Percentiles rank a stretch among this genome's conserved stretches.
phyloP scores from a whole-genome alignment of 2,113 vertebrate species.

The Pterophyllum scalare region DNA sequence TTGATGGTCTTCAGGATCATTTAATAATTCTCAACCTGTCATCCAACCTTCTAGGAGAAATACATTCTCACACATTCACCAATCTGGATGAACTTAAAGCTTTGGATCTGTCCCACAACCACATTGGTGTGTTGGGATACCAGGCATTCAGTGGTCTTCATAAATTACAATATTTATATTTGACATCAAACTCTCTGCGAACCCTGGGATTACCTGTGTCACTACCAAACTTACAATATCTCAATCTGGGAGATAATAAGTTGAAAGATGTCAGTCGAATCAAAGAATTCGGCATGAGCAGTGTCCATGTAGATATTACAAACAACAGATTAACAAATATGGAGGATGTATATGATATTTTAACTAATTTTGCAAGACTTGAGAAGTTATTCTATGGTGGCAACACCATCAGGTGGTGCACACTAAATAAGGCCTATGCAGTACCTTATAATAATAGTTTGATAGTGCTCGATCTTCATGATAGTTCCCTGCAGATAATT shows the following conservation, averaged over 20 bases:
- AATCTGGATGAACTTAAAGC: conserved; percentile 69
- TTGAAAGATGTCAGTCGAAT: conserved; percentile 52
- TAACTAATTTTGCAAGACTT: conserved; percentile 64
- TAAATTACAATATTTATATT: conserved; percentile 74
- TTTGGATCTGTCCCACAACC: conserved; percentile 88
- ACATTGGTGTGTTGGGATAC: conserved; percentile 81
- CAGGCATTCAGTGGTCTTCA: conserved; percentile 78
- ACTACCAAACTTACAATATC: conserved; percentile 64
- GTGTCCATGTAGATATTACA: conserved; percentile 73
- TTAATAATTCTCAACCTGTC: conserved; percentile 85
- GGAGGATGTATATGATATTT: conserved; percentile 76
- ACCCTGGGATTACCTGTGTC: conserved; percentile 57
- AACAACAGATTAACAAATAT: conserved; percentile 82
- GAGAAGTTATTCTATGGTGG: conserved; percentile 74
- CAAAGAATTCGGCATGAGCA: neutral
- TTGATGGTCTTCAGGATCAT: conserved; percentile 79
- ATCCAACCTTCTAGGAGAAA: conserved; percentile 85
- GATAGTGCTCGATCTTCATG: conserved; percentile 82
- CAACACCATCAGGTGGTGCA: conserved; percentile 85
- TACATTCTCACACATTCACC: conserved; percentile 78
- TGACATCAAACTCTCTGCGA: conserved; percentile 86
- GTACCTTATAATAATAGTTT: conserved; percentile 68
- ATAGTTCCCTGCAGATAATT: conserved; percentile 83
- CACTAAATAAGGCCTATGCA: fast-evolving
- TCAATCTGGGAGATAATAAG: conserved; percentile 83